phyloP scores from a whole-genome alignment of 2,797 vertebrate genomes.

The Sebastes steindachneri region DNA sequence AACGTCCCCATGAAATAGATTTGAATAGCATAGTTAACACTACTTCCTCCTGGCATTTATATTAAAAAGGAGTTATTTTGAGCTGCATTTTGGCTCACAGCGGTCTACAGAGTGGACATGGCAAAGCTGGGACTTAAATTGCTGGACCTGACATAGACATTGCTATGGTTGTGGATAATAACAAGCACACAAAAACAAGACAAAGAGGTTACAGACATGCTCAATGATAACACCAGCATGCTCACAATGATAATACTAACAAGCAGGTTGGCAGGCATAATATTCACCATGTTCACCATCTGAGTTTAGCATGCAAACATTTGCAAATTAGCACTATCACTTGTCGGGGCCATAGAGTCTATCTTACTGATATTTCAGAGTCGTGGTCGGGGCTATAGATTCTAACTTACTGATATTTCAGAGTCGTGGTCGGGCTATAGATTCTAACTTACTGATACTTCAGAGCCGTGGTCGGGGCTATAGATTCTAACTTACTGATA shows the following conservation, averaged over 20 bases:
- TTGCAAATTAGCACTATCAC: neutral
- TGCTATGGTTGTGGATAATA: neutral
- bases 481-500: too few species aligned
- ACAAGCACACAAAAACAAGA: neutral
- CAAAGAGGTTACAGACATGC: neutral
- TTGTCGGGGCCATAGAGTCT: too few species aligned
- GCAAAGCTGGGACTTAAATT: neutral
- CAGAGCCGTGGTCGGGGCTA: too few species aligned
- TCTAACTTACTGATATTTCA: too few species aligned
- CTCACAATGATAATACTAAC: neutral
- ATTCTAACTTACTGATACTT: too few species aligned
- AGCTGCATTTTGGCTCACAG: neutral
- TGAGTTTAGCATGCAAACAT: neutral
- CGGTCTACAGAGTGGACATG: neutral
- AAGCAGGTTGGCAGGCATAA: neutral
- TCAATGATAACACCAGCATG: neutral
- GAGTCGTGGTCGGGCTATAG: too few species aligned
- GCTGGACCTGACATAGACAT: neutral
- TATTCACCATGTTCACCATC: too few species aligned
- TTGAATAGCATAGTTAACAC: neutral
- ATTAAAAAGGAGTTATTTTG: neutral
- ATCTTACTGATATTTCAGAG: too few species aligned
- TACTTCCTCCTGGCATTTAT: neutral
- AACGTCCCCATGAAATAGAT: constrained; percentile 15
- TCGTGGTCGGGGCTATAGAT: too few species aligned